These are phyloP conservation scores for Drosophila eohydei DNA, from an alignment of 2,888 invertebrate genomes.

Conservation along the genomic window DNA sequence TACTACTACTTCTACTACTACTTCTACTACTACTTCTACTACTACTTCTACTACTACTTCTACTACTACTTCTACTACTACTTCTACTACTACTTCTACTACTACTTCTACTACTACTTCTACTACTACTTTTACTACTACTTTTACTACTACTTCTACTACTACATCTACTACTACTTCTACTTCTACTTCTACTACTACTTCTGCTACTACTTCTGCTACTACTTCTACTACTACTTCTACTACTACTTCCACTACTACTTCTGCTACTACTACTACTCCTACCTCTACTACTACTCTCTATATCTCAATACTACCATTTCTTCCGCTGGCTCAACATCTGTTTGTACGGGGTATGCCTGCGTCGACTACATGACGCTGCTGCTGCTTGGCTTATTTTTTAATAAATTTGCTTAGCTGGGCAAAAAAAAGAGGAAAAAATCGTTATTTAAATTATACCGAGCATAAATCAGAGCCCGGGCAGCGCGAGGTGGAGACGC, in stretches of 20 bases:
- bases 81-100: background rate
- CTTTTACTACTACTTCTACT: background rate
- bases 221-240: background rate
- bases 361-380: background rate
- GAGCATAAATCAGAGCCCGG: slow-evolving; percentile 64
- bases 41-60: background rate
- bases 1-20: background rate
- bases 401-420: slow-evolving; percentile 71
- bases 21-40: background rate
- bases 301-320: too few species aligned
- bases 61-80: background rate
- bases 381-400: slow-evolving; percentile 31
- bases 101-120: background rate
- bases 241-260: background rate
- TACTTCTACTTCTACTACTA: background rate
- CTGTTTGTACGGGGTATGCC: slow-evolving; percentile 15
- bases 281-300: background rate
- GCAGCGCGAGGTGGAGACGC: slow-evolving; percentile 7
- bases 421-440: slow-evolving; percentile 53
- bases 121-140: background rate
- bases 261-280: background rate
- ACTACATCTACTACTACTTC: background rate
- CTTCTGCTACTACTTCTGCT: background rate
- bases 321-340: background rate
- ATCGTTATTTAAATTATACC: slow-evolving; percentile 51